Base-by-base conservation (phyloP, 2,888 invertebrate species). In the Xestia rhomboidea region DNA sequence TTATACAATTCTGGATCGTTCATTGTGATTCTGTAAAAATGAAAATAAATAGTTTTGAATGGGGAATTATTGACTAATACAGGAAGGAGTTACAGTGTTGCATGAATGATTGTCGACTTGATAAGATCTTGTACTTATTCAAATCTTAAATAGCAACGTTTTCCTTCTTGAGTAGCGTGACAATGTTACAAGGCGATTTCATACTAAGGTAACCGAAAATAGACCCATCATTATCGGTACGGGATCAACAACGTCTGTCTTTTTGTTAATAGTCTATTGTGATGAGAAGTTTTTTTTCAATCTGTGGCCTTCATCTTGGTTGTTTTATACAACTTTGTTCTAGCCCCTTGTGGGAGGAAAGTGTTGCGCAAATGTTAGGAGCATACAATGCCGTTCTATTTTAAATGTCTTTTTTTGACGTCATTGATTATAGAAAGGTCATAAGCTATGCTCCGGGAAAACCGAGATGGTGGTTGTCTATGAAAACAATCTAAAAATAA, bases 1-100 rank as follows among this genome's bases (percentile, higher is more conserved):
- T 97, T 96, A 92, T 98, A 98, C 41, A 98, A 92, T 84, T 97
- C 95, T 2, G 98, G 97, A 87, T 97, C 96, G 97, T 97, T 97
- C 90, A 93, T 92, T 54, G 73, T 88, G 73, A 73, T 77, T 78
- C 84, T 87, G 77, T 41, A 51, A 74, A 74, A 46, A 34, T 15
- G 3, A 27, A 49, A 38, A 68, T 8, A 60, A 18, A 30, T 57
- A 6, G 2, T 62, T 68, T 57, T 69, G 44, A n/a, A 68, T 51
- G 30, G n/a, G 38, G 46, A 54, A 24, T 15, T 18, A 63, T 18
- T 15, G 27, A 27, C 15, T 49, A n/a, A n/a, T 57, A 63, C 83
- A 83, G 80, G 83, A 81, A 81, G 70, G 71, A 67, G 66, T 54
- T 70, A 62, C 60, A 67, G 38, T 63, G 60, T 82, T 75, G 68